A percentile compares a stretch with the other conserved stretches of the same genome.
Evolutionary conservation across 1,140 invertebrate genomes (phyloP).

Genomic region (Aphaenogaster rudis): DNA sequence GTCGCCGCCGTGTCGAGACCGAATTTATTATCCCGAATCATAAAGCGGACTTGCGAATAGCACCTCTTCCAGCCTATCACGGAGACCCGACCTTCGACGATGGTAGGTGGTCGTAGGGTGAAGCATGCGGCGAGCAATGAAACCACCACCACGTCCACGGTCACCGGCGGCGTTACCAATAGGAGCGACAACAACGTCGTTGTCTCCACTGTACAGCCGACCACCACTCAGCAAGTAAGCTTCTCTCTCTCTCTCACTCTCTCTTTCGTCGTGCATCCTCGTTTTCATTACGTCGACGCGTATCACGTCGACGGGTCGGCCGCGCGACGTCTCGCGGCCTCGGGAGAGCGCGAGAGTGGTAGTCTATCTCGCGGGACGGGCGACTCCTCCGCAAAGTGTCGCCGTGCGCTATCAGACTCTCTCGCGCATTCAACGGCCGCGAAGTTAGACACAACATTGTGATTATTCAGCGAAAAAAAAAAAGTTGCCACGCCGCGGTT

Average conservation of each 20-base stretch:
- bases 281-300: constrained; percentile 41
- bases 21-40: neutral
- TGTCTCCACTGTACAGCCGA: constrained; percentile 47
- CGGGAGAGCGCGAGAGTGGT: constrained; percentile 38
- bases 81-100: constrained; percentile 53
- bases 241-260: neutral
- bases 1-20: neutral
- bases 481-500: neutral
- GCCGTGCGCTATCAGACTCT: constrained; percentile 39
- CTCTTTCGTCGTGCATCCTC: constrained; percentile 27
- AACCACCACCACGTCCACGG: neutral
- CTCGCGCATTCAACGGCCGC: constrained; percentile 65
- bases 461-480: constrained; percentile 21
- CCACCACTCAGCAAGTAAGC: constrained; percentile 69
- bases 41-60: neutral
- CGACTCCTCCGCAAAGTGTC: constrained; percentile 63
- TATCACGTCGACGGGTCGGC: constrained; percentile 48
- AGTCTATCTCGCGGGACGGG: constrained; percentile 55
- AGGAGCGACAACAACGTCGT: constrained; percentile 45
- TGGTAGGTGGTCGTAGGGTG: constrained; percentile 53
- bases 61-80: constrained; percentile 7
- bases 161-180: constrained; percentile 48
- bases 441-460: constrained; percentile 20
- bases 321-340: constrained; percentile 58
- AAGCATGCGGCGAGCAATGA: constrained; percentile 2